Evolutionary conservation across 2,797 vertebrate species (phyloP), one percentile per base, ranked within the genome.

Genomic region (Propithecus perrieri): DNA sequence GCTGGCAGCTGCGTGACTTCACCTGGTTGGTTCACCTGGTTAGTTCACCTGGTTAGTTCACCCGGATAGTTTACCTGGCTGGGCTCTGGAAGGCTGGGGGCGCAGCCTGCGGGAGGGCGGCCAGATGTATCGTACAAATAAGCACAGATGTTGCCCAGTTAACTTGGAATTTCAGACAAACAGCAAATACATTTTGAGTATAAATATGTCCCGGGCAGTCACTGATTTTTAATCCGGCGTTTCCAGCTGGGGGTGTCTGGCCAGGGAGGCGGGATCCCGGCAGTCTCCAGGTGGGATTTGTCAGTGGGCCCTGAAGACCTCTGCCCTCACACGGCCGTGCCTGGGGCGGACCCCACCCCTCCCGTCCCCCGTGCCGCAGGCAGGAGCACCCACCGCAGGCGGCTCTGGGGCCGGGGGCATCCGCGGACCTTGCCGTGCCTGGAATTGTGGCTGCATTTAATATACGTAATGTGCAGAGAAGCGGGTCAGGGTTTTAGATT

Each of bases 401-500:
- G 18, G 15, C 74, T 48, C 28, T 14, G 50, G 33, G 15, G 6
- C 15, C 12, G 1, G 30, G n/a, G 43, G 43, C 38, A 5, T 14
- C 67, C 2, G 0, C 2, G 26, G 85, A 15, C 93, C 95, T 90
- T 46, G 61, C 35, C 95, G 33, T 92, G 87, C 85, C 92, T 90
- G 80, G 96, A 97, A 94, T 93, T 96, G 41, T 89, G 97, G 96
- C 96, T 96, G 97, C 98, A 98, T 98, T 98, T 99, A 98, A 98
- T 98, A 98, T 97, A 97, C 97, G 94, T 98, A 98, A 98, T 98
- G 98, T 83, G 63, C 71, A 53, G 98, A 98, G 98, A 98, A 99
- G 98, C 98, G 94, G 98, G 99, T 99, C 99, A 98, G 97, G 88
- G 97, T 98, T 98, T 98, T 97, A 98, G 98, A 99, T 99, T 99